Evolutionary conservation across 2,888 invertebrate species (phyloP).

Genomic region (Ditula angustiorana): DNA sequence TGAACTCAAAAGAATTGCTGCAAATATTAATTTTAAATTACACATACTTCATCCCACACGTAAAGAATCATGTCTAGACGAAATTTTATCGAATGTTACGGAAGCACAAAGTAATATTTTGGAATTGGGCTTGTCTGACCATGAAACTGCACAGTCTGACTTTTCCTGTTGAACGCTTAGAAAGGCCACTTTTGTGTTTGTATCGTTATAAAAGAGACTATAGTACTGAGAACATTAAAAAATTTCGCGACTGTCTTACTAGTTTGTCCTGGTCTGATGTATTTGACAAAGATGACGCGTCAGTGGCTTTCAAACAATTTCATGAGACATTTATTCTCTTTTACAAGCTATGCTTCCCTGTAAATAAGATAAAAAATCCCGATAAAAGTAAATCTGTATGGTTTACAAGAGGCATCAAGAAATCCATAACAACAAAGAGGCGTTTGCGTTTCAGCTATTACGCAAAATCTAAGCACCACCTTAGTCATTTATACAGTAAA

Average conservation of each 20-base stretch:
- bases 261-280: not conserved
- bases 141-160: slow-evolving; percentile 3
- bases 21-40: not conserved
- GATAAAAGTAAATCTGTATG: not conserved
- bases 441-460: not conserved
- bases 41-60: not conserved
- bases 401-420: not conserved
- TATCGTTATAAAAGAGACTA: slow-evolving; percentile 1
- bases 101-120: not conserved
- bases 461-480: not conserved
- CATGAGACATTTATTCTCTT: not conserved
- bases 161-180: not conserved
- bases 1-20: slow-evolving; percentile 1
- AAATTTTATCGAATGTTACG: not conserved
- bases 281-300: not conserved
- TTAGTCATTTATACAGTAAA: not conserved
- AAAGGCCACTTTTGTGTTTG: not conserved
- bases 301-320: not conserved
- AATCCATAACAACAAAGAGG: not conserved
- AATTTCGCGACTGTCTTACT: not conserved
- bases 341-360: not conserved
- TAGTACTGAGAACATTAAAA: not conserved
- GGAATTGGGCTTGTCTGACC: not conserved
- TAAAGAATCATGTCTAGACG: not conserved
- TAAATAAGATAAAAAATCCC: not conserved